Evolutionary conservation across 2,797 vertebrate species (phyloP).

Genomic region (Thaleichthys pacificus): DNA sequence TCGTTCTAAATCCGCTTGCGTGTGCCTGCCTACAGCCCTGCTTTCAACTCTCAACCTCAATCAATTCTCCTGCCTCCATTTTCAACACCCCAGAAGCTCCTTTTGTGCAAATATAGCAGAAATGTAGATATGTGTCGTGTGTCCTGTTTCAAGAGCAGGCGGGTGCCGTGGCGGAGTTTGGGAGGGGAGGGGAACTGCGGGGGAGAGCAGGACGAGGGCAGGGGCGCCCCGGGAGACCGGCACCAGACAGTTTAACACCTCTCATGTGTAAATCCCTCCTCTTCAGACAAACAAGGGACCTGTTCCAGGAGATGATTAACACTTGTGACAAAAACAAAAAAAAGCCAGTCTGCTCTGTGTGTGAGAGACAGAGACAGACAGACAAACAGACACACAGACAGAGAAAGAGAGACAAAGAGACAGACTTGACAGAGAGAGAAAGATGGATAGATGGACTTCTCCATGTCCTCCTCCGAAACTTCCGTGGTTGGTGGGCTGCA

Average conservation of each 20-base stretch:
- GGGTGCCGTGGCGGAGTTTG: neutral
- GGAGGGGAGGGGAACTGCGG: neutral
- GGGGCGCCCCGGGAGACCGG: neutral
- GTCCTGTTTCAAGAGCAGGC: no score
- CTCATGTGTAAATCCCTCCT: neutral
- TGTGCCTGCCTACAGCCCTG: no score
- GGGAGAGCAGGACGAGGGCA: neutral
- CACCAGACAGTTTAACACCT: neutral
- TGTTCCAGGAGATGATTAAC: constrained; percentile 3
- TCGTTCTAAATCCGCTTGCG: no score
- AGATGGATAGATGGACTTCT: neutral
- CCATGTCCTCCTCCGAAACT: neutral
- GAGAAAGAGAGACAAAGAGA: no score
- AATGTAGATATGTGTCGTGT: no score
- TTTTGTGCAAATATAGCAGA: no score
- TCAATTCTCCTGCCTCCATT: no score
- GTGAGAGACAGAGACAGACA: neutral
- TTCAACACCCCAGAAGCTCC: no score
- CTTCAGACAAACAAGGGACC: neutral
- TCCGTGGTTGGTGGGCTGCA: neutral
- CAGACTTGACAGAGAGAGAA: no score
- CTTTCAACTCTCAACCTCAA: no score
- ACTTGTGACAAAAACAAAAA: constrained; percentile 3
- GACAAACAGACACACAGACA: neutral
- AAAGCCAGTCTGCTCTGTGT: constrained; percentile 7